Evolutionary conservation across 2,113 vertebrate species (phyloP).

Genomic region (Ailurus styani): DNA sequence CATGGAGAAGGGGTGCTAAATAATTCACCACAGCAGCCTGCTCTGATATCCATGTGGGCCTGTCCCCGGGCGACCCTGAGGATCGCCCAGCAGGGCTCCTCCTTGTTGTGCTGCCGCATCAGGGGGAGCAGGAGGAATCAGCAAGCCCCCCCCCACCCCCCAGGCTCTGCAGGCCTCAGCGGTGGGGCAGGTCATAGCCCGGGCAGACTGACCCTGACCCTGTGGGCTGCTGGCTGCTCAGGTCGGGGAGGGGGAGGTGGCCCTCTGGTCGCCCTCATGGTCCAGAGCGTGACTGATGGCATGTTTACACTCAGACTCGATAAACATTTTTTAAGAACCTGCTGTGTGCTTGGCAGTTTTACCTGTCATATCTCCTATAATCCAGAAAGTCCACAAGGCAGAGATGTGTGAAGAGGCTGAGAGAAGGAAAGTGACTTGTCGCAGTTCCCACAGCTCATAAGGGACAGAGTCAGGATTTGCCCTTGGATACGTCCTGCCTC

Average conservation of each 20-base stretch:
- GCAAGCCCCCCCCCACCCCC: too few relatives aligned
- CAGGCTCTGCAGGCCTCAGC: neutral
- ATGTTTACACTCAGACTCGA: neutral
- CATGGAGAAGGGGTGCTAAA: constrained; percentile 64
- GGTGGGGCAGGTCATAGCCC: neutral
- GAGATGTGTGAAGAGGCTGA: neutral
- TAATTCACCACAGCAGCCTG: constrained; percentile 74
- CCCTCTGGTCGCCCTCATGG: fast-evolving
- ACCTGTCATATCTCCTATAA: neutral
- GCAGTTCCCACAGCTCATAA: neutral
- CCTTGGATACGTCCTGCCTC: neutral
- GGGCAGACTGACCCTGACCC: fast-evolving
- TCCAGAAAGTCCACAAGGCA: neutral
- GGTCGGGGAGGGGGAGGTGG: neutral
- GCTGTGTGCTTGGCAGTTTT: neutral
- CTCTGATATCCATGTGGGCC: constrained; percentile 63
- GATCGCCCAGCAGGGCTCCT: neutral
- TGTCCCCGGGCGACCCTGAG: constrained; percentile 51
- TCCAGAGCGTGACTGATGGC: neutral
- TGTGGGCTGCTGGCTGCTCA: fast-evolving
- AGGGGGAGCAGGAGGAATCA: neutral
- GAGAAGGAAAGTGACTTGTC: neutral
- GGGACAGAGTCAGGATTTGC: neutral
- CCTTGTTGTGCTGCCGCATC: neutral
- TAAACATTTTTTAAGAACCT: neutral